Evolutionary conservation across 2,888 invertebrate species (phyloP).

Genomic region (Teinopalpus imperialis): DNA sequence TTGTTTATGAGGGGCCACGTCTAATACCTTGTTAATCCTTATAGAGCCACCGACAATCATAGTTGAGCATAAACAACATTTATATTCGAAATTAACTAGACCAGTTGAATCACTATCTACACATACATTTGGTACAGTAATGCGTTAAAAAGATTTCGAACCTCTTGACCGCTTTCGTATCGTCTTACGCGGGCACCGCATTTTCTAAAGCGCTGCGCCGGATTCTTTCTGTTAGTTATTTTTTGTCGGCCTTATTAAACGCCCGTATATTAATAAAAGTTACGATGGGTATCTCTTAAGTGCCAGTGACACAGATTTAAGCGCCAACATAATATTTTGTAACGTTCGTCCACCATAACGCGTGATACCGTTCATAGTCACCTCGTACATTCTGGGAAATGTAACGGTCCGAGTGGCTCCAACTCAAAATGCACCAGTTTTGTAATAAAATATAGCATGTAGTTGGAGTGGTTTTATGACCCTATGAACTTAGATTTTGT

Average conservation of each 20-base stretch:
- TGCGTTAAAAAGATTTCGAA: slow-evolving; percentile 28
- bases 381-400: slow-evolving; percentile 61
- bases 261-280: slow-evolving; percentile 49
- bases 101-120: slow-evolving; percentile 23
- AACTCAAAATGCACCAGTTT: slow-evolving; percentile 64
- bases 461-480: slow-evolving; percentile 51
- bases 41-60: slow-evolving; percentile 63
- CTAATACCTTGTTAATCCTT: slow-evolving; percentile 56
- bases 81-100: slow-evolving; percentile 38
- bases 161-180: slow-evolving; percentile 44
- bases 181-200: slow-evolving; percentile 29
- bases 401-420: slow-evolving; percentile 58
- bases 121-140: slow-evolving; percentile 20
- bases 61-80: slow-evolving; percentile 37
- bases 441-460: slow-evolving; percentile 51
- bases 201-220: slow-evolving; percentile 34
- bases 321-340: slow-evolving; percentile 61
- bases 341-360: slow-evolving; percentile 51
- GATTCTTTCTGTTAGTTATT: slow-evolving; percentile 38
- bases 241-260: slow-evolving; percentile 51
- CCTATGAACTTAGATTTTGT: slow-evolving; percentile 56
- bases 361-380: slow-evolving; percentile 59
- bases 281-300: slow-evolving; percentile 54
- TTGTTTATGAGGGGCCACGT: slow-evolving; percentile 72
- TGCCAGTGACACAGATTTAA: slow-evolving; percentile 61